Evolutionary conservation across 2,888 invertebrate genomes (phyloP).

Genomic region (Tinea trinotella): DNA sequence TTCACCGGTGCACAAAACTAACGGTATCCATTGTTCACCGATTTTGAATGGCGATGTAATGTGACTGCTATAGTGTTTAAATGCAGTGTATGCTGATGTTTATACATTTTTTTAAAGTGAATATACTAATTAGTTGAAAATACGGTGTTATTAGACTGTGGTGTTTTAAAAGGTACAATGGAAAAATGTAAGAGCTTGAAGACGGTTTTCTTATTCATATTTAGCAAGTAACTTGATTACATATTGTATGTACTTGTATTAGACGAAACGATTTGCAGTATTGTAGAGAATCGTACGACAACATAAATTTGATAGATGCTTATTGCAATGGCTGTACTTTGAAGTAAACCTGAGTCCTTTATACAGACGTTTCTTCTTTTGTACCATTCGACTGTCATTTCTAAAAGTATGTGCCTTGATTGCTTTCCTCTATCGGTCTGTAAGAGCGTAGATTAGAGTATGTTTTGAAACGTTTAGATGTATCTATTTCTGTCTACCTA

Average conservation of each 20-base stretch:
- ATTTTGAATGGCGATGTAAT: constrained; percentile 40
- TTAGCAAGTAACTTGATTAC: not conserved
- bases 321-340: not conserved
- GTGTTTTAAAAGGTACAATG: not conserved
- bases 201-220: not conserved
- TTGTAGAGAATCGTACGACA: not conserved
- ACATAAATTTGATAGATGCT: not conserved
- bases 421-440: constrained; percentile 65
- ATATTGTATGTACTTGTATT: too few relatives aligned
- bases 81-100: not conserved
- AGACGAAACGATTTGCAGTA: not conserved
- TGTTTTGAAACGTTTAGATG: constrained; percentile 65
- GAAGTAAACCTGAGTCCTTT: not conserved
- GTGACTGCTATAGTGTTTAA: not conserved
- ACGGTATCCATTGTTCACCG: constrained; percentile 50
- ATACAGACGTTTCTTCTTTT: constrained; percentile 23
- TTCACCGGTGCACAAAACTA: constrained; percentile 51
- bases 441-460: constrained; percentile 53
- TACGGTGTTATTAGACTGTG: not conserved
- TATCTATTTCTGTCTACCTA: constrained; percentile 28
- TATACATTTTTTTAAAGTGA: not conserved
- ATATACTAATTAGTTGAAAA: not conserved
- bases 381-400: constrained; percentile 33
- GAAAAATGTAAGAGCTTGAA: not conserved
- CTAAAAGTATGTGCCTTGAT: constrained; percentile 73